Evolutionary conservation across 2,888 invertebrate species (phyloP).

Genomic region (Lumbricus terrestris): DNA sequence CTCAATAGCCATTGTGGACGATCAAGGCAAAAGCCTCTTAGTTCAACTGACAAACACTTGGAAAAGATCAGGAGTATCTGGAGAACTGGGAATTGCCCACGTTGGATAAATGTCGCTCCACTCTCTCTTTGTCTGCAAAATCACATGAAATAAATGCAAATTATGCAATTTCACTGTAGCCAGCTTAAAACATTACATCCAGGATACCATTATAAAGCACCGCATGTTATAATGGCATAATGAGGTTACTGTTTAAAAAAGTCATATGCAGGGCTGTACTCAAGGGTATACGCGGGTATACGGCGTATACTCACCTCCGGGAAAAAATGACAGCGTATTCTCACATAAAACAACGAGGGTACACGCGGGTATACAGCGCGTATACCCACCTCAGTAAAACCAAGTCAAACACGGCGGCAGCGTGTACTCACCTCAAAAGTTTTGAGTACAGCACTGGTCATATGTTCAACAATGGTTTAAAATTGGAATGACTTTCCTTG

Average conservation of each 20-base stretch:
- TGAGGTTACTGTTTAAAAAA: too few relatives aligned
- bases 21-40: neutral
- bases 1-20: neutral
- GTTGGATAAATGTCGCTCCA: neutral
- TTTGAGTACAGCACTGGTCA: too few relatives aligned
- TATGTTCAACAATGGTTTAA: neutral
- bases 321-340: too few relatives aligned
- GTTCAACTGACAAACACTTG: neutral
- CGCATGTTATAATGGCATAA: too few relatives aligned
- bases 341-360: too few relatives aligned
- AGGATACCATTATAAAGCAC: neutral
- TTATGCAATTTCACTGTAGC: neutral
- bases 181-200: neutral
- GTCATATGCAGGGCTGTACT: too few relatives aligned
- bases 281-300: too few relatives aligned
- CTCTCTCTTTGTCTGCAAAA: neutral
- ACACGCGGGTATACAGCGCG: too few relatives aligned
- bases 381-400: too few relatives aligned
- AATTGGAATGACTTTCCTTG: neutral
- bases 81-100: neutral
- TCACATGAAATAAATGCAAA: neutral
- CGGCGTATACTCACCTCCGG: too few relatives aligned
- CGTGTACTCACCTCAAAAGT: too few relatives aligned
- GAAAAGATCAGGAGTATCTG: neutral
- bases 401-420: too few relatives aligned